Base-by-base conservation (phyloP, 2,888 invertebrate genomes). In the Ferdinandea cuprea region DNA sequence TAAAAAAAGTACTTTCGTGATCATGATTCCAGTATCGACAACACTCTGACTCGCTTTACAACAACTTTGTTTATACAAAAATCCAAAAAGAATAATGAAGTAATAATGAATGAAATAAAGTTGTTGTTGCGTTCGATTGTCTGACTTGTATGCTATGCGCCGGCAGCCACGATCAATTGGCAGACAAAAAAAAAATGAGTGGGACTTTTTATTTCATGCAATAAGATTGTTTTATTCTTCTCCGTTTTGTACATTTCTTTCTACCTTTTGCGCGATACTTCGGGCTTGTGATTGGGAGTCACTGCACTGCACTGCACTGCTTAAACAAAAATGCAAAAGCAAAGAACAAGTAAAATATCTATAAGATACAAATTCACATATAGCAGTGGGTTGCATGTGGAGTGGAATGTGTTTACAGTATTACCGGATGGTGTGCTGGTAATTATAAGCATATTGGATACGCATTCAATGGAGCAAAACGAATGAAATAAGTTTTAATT, bases 81-180 rank as follows among this genome's bases (percentile, higher is more conserved):
- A 44, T 54, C 8, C 40, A 21, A 32, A n/a, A 50, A 15, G n/a
- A 59, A 21, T 44, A 42, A 59, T 52, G 40, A 37, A 77, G 32
- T 61, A 61, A 76, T 77, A 54, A 69, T 77, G 79, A 79, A 73
- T 73, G 61, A 73, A 79, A 61, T n/a, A n/a, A 21, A 9, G 5
- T 32, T 48, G 37, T 17, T 61, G 32, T 32, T 54, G 1, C 8
- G 9, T 42, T 65, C 30, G 30, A 13, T n/a, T 44, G 50, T 1
- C 9, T 44, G 15, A 0, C 17, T 7, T 15, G 17, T 7, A 1
- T 13, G 28, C 9, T 40, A 13, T 58, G 66, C n/a, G n/a, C 54
- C 61, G 50, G 42, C 56, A 50, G 59, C 32, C 8, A 50, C 25
- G 69, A 65, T 71, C 58, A 42, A 56, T 77, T 58, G 48, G 37